Evolutionary conservation across 2,888 invertebrate genomes (phyloP).

Genomic region (Pristionchus entomophagus): DNA sequence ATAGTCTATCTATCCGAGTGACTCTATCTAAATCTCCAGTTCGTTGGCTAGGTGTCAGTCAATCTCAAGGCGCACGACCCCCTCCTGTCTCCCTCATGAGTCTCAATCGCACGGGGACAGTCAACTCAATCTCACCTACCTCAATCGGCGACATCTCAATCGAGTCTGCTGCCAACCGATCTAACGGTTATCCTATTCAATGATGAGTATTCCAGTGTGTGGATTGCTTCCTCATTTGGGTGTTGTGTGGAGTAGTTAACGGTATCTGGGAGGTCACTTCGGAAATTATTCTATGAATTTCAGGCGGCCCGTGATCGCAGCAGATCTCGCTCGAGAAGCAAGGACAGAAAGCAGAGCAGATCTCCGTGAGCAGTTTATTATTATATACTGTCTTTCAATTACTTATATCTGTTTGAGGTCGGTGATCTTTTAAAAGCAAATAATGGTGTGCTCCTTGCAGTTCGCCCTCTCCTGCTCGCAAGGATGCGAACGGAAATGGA

Average conservation of each 20-base stretch:
- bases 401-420: neutral
- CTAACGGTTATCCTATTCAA: slow-evolving; percentile 22
- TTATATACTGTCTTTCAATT: neutral
- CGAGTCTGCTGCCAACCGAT: neutral
- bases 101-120: slow-evolving; percentile 22
- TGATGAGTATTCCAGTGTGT: neutral
- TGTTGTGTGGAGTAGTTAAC: neutral
- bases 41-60: slow-evolving; percentile 32
- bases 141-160: slow-evolving; percentile 28
- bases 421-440: neutral
- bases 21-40: neutral
- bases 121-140: slow-evolving; percentile 32
- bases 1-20: slow-evolving; percentile 12
- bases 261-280: neutral
- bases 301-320: slow-evolving; percentile 24
- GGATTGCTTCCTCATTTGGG: slow-evolving; percentile 16
- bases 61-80: slow-evolving; percentile 37
- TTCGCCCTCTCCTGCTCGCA: neutral
- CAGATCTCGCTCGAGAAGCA: slow-evolving; percentile 29
- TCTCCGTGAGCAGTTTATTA: slow-evolving; percentile 5
- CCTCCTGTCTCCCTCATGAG: slow-evolving; percentile 34
- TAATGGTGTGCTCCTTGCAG: too few relatives aligned
- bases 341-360: slow-evolving; percentile 44
- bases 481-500: neutral
- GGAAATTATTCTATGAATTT: neutral